Evolutionary conservation across 2,113 vertebrate species (phyloP).

Genomic region (Anolis sagrei): DNA sequence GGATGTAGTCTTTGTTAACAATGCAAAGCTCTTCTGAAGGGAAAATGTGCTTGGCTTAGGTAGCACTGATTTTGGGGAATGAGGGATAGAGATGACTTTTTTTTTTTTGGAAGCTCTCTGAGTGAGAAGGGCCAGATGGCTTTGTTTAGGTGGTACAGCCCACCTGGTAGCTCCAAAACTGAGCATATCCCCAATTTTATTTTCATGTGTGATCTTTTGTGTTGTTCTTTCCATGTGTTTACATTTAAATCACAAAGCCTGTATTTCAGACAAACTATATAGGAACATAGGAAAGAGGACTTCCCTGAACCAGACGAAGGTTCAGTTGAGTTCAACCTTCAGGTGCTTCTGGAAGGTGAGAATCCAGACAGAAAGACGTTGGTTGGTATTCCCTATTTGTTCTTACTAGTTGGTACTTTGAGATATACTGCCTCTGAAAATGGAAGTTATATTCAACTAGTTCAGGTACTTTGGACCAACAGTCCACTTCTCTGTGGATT

Average conservation of each 20-base stretch:
- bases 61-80: too few relatives aligned
- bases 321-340: neutral
- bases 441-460: neutral
- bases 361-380: too few relatives aligned
- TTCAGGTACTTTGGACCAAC: neutral
- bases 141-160: neutral
- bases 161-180: neutral
- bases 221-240: neutral
- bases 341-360: neutral
- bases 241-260: neutral
- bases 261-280: neutral
- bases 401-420: neutral
- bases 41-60: neutral
- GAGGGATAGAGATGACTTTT: neutral
- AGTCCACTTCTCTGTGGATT: too few relatives aligned
- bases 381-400: too few relatives aligned
- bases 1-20: constrained; percentile 20
- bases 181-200: neutral
- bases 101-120: neutral
- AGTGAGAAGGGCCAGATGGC: neutral
- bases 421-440: neutral
- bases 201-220: neutral
- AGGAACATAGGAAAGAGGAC: too few relatives aligned
- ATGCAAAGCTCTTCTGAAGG: constrained; percentile 14
- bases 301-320: neutral